These are phyloP conservation scores for Drosophila prolongata DNA, from an alignment of 2,888 invertebrate species.

Conservation along the genomic window DNA sequence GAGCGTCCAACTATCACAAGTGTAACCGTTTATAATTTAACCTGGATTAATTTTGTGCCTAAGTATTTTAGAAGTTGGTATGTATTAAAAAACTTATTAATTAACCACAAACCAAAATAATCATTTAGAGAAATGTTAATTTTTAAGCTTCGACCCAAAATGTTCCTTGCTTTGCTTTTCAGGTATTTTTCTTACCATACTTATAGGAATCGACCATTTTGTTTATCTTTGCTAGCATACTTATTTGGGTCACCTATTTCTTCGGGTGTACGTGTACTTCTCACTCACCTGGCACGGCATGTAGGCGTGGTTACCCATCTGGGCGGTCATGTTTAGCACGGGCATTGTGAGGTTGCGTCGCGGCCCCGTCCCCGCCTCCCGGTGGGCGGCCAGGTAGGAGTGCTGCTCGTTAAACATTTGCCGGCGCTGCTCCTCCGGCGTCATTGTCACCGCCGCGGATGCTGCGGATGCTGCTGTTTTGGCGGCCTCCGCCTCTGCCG, in stretches of 20 bases:
- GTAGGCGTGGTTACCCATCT: conserved; percentile 95
- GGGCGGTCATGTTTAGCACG: conserved; percentile 93
- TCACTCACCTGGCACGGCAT: conserved; percentile 92
- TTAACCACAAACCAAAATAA: too few relatives aligned
- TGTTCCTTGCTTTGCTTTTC: too few relatives aligned
- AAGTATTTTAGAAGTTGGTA: too few relatives aligned
- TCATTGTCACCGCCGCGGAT: conserved; percentile 59
- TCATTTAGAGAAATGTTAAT: too few relatives aligned
- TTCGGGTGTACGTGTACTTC: conserved; percentile 5
- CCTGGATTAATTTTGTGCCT: too few relatives aligned
- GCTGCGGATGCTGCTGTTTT: conserved; percentile 50
- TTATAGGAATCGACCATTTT: too few relatives aligned
- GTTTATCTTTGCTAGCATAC: not conserved
- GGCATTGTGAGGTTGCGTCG: conserved; percentile 73
- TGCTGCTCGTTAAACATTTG: conserved; percentile 78
- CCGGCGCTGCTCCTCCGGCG: conserved; percentile 73
- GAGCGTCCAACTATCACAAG: too few relatives aligned
- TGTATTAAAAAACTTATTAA: too few relatives aligned
- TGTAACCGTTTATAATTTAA: too few relatives aligned
- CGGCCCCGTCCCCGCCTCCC: conserved; percentile 41
- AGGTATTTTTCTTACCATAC: too few relatives aligned
- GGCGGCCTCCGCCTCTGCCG: conserved; percentile 47
- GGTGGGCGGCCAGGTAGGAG: conserved; percentile 76
- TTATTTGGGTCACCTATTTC: not conserved
- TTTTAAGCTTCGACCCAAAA: too few relatives aligned